Base-by-base conservation (phyloP, 1,140 invertebrate genomes). In the Marisa cornuarietis region DNA sequence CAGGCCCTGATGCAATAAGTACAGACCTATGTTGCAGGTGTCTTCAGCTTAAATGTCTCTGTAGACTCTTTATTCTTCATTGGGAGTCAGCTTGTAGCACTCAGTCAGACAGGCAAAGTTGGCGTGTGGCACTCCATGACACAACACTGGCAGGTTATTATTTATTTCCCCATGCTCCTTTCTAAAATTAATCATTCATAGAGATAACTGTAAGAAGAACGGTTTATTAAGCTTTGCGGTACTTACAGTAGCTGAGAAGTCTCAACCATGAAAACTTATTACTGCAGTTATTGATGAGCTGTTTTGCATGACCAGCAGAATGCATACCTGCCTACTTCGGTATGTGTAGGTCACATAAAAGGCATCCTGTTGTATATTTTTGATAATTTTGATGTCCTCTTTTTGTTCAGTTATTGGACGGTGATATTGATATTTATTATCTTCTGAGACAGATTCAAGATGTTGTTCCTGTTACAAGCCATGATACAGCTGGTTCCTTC, bases 41-140 rank as follows among this genome's bases (percentile, higher is more conserved):
- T 94, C 65, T 99, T 98, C 87, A 97, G 97, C 91, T 92, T 98
- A 11, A 95, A 96, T 84, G 97, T 98, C 3, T 93, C 95, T 1
- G 96, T 99, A 3, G 97, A 99, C 89, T 96, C 97, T 91, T 92
- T 99, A 68, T 97, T 99, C 89, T 99, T 99, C 88, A 99, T 99
- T 91, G 97, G 98, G 20, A 97, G 95, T 84, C 98, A 99, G 88
- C 91, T 99, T 61, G 98, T 99, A 20, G 98, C 97, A 6, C 92
- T 99, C 24, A 98, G 97, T 63, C 94, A 95, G 6, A 95, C 95
- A 31, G 98, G 98, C n/a, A 99, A 99, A 92, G 97, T 99, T 80
- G 98, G 98, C 13, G 97, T 99, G 24, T 99, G 97, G 97, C 97
- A 99, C 92, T 96, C 97, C 0, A 98, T 98, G 94, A 98, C 97